These are phyloP conservation scores for Dendrocincla fuliginosa DNA, from an alignment of 2,797 vertebrate species.

Conservation along the genomic window DNA sequence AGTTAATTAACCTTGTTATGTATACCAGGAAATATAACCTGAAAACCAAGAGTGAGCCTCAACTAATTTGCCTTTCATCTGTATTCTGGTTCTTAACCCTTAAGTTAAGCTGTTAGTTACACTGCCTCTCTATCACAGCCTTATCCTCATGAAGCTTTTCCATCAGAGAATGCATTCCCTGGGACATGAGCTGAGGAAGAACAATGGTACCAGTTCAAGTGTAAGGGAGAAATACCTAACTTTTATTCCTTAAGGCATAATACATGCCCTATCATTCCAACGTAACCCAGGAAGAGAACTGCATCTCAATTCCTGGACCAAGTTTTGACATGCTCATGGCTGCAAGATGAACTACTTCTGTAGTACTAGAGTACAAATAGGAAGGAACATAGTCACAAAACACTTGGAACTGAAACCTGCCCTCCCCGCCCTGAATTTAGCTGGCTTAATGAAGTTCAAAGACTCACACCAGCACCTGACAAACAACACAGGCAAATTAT, in stretches of 20 bases:
- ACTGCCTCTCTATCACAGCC: not conserved
- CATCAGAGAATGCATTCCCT: not conserved
- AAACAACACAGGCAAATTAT: not conserved
- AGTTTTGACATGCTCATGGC: not conserved
- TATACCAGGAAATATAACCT: not conserved
- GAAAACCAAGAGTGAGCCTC: not conserved
- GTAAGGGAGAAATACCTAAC: not conserved
- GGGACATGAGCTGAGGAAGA: not conserved
- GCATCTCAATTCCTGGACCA: not conserved
- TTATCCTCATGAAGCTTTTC: not conserved
- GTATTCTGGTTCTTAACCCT: not conserved
- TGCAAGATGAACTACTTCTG: not conserved
- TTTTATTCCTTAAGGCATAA: not conserved
- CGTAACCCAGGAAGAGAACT: not conserved
- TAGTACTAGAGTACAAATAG: not conserved
- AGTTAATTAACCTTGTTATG: not conserved
- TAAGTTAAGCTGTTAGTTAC: not conserved
- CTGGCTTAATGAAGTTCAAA: not conserved
- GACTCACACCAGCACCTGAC: not conserved
- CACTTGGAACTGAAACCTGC: not conserved
- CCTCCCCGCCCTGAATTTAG: not conserved
- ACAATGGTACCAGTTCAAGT: not conserved
- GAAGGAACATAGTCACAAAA: not conserved
- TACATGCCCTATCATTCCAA: not conserved
- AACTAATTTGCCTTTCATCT: not conserved